A percentile compares a stretch with the other conserved stretches of the same genome.
Conservation (phyloP, 2,797 vertebrate genomes). For the Sebastes ruberrimus region DNA sequence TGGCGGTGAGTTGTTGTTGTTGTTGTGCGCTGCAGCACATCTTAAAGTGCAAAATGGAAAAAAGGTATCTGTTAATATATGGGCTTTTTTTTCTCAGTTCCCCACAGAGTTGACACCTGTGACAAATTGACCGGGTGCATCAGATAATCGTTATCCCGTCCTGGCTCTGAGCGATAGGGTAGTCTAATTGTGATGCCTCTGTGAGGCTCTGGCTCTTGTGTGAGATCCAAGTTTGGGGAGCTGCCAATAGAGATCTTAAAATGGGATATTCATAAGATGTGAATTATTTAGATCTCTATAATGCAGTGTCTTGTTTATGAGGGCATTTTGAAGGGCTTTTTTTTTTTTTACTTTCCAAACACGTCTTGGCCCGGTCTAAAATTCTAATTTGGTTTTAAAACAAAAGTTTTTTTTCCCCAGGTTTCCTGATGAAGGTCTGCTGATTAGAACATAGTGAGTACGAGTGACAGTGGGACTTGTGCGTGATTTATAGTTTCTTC, state of each 20-base stretch:
- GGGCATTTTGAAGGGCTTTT: neutral
- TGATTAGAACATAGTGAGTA: neutral
- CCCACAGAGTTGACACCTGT: constrained; percentile 35
- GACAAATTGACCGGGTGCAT: constrained; percentile 51
- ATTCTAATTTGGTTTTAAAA: neutral
- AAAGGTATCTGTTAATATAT: constrained; percentile 48
- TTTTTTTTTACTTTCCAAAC: neutral
- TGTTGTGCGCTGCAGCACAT: constrained; percentile 64
- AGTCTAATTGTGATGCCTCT: constrained; percentile 25
- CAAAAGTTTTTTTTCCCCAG: neutral
- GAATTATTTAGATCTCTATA: constrained; percentile 16
- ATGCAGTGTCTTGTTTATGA: neutral
- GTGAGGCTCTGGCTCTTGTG: constrained; percentile 29
- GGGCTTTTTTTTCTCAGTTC: neutral
- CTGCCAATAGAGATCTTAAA: constrained; percentile 29
- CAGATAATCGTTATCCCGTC: constrained; percentile 47
- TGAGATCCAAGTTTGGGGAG: constrained; percentile 38
- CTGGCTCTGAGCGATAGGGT: constrained; percentile 20
- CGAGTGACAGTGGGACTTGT: neutral
- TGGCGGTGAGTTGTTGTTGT: constrained; percentile 60
- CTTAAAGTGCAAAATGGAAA: constrained; percentile 79
- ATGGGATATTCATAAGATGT: constrained; percentile 2
- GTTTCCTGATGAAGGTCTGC: neutral
- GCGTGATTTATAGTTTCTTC: neutral
- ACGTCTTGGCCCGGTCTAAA: neutral